phyloP scores from a whole-genome alignment of 2,113 vertebrate genomes.

The Petrocephalus microphthalmus region DNA sequence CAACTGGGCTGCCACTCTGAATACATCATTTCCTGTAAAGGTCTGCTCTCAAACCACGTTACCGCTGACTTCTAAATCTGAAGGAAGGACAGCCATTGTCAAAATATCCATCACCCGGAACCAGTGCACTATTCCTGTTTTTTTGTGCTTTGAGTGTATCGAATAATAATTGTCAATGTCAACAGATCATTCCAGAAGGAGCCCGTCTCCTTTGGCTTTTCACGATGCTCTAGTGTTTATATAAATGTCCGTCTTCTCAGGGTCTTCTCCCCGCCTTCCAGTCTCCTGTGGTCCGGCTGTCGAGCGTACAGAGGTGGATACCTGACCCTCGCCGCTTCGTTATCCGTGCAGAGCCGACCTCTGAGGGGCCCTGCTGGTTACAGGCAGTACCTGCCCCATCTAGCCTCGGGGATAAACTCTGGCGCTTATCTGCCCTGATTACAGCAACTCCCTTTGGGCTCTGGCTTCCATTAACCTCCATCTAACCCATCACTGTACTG shows the following conservation, averaged over 20 bases:
- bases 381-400: not conserved
- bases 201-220: not conserved
- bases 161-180: not conserved
- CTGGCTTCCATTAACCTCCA: conserved; percentile 7
- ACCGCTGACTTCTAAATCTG: not conserved
- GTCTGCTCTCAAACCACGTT: conserved; percentile 19
- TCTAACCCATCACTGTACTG: not conserved
- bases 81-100: not conserved
- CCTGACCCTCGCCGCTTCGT: not conserved
- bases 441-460: not conserved
- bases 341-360: not conserved
- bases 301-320: not conserved
- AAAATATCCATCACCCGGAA: not conserved
- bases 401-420: conserved; percentile 2
- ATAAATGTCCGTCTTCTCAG: not conserved
- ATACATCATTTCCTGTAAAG: conserved; percentile 27
- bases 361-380: not conserved
- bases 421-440: conserved; percentile 5
- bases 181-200: not conserved
- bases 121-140: too few species aligned
- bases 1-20: conserved; percentile 1
- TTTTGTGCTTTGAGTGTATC: not conserved
- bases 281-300: not conserved
- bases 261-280: not conserved
- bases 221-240: not conserved